Percentiles rank a stretch among this genome's conserved stretches.
phyloP scores from a whole-genome alignment of 37 sponge, comb jelly and placozoan genomes.

The Hormiphora californensis region DNA sequence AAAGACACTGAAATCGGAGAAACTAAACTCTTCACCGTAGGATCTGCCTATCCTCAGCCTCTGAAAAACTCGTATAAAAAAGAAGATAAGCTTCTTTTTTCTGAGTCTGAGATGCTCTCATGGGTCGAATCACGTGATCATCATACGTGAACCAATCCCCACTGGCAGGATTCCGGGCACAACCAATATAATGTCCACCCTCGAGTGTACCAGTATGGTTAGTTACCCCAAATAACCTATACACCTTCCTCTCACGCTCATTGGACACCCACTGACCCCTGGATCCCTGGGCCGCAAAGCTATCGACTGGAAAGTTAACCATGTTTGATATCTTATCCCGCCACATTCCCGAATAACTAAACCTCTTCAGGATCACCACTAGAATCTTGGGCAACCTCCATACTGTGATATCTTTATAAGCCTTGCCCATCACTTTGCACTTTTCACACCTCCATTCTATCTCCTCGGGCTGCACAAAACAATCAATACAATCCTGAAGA shows the following conservation, averaged over 20 bases:
- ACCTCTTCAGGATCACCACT: conserved; percentile 87
- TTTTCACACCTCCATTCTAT: conserved; percentile 69
- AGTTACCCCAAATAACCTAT: conserved; percentile 38
- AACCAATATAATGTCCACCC: conserved; percentile 37
- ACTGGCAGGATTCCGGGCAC: conserved; percentile 10
- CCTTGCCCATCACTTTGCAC: conserved; percentile 84
- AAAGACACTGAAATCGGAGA: too few species aligned
- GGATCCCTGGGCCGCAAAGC: conserved; percentile 1
- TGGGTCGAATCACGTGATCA: conserved; percentile 58
- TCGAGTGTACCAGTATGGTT: conserved; percentile 3
- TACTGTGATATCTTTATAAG: conserved; percentile 83
- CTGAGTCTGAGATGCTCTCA: conserved; percentile 39
- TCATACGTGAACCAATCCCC: conserved; percentile 70
- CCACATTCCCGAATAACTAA: conserved; percentile 61
- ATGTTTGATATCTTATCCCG: conserved; percentile 69
- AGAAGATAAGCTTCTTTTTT: conserved; percentile 67
- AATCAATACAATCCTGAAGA: conserved; percentile 13
- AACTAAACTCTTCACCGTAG: background rate
- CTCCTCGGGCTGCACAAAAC: background rate
- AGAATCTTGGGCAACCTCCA: conserved; percentile 81
- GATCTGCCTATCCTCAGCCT: background rate
- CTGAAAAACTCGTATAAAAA: conserved; percentile 60
- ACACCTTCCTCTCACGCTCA: background rate
- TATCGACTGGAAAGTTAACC: conserved; percentile 71
- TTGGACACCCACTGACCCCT: background rate